phyloP scores from a whole-genome alignment of 2,797 vertebrate species.

The Okamejei kenojei region DNA sequence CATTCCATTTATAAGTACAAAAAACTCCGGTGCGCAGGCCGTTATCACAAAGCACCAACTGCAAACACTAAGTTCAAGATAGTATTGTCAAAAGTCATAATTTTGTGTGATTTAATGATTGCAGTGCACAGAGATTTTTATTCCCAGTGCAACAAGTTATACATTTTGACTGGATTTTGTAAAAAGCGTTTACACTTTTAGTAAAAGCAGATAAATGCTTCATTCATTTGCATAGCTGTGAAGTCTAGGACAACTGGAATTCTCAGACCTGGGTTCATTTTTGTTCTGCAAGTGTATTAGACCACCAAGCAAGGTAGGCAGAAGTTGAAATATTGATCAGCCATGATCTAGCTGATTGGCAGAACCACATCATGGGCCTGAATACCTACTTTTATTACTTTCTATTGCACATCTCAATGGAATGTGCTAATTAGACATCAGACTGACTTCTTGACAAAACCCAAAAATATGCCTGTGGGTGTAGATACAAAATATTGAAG shows the following conservation, averaged over 20 bases:
- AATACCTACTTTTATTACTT: background rate
- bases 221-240: background rate
- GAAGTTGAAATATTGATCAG: background rate
- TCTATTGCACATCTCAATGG: too few relatives aligned
- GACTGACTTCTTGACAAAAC: too few relatives aligned
- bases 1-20: too few relatives aligned
- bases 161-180: background rate
- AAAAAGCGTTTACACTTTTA: background rate
- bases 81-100: background rate
- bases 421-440: too few relatives aligned
- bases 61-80: background rate
- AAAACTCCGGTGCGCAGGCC: too few relatives aligned
- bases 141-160: background rate
- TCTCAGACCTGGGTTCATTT: background rate
- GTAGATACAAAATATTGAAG: too few relatives aligned
- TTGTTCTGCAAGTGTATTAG: background rate
- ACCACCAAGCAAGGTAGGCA: background rate
- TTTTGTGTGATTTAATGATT: background rate
- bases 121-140: background rate
- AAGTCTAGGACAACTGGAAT: background rate
- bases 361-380: background rate
- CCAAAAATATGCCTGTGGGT: too few relatives aligned
- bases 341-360: background rate
- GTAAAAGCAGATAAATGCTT: background rate
- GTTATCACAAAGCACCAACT: too few relatives aligned